These are phyloP conservation scores for Tautogolabrus adspersus DNA, from an alignment of 2,113 vertebrate species.

Conservation along the genomic window DNA sequence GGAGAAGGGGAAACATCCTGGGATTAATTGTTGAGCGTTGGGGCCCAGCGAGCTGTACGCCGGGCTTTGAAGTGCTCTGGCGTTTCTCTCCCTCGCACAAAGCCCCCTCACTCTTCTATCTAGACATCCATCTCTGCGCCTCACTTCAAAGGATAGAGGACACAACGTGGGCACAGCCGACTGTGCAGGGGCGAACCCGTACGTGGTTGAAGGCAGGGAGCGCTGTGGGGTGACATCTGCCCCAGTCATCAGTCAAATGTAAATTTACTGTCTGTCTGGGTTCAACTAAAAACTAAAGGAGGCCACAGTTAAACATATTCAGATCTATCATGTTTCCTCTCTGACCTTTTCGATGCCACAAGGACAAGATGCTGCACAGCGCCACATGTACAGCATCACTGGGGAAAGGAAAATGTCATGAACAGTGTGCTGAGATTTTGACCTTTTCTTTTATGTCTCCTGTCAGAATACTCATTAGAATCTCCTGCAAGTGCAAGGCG, in stretches of 20 bases:
- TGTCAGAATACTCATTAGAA: constrained; percentile 12
- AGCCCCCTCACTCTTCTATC: constrained; percentile 47
- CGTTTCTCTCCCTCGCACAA: constrained; percentile 60
- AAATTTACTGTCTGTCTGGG: constrained; percentile 17
- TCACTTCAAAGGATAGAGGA: constrained; percentile 72
- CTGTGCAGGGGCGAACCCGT: constrained; percentile 25
- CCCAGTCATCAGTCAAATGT: constrained; percentile 40
- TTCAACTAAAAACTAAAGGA: neutral
- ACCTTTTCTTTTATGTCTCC: constrained; percentile 39
- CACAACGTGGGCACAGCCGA: constrained; percentile 46
- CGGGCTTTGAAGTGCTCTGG: constrained; percentile 76
- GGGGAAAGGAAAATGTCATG: constrained; percentile 40
- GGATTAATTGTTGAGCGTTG: constrained; percentile 73
- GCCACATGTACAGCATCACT: constrained; percentile 5
- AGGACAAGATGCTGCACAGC: constrained; percentile 17
- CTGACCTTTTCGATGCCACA: constrained; percentile 48
- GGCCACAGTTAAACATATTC: constrained; percentile 13
- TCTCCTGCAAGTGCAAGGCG: neutral
- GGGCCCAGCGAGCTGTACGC: constrained; percentile 62
- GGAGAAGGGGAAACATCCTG: constrained; percentile 67
- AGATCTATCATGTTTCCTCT: constrained; percentile 32
- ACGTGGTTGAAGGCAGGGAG: constrained; percentile 23
- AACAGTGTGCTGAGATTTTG: constrained; percentile 5
- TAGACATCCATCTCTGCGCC: constrained; percentile 54
- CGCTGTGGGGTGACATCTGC: constrained; percentile 43